Percentiles rank a stretch among this genome's conserved stretches.
phyloP scores from a whole-genome alignment of 2,113 vertebrate genomes.

The Cyphomyrus plagiostoma region DNA sequence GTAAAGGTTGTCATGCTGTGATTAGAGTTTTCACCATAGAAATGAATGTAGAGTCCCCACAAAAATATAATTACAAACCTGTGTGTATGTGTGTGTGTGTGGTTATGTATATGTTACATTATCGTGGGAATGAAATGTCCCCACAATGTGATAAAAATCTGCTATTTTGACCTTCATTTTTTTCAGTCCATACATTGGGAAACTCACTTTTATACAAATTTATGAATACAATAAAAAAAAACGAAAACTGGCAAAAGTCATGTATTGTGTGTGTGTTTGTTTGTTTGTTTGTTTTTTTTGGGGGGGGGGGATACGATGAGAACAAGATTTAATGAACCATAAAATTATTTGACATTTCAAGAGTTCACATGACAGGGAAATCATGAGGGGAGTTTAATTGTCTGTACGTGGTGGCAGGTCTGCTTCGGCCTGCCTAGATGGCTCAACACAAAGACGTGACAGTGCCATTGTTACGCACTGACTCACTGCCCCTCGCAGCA shows the following conservation, averaged over 20 bases:
- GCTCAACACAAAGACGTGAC: background rate
- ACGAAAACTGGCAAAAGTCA: background rate
- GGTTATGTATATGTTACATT: no score
- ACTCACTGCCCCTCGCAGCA: constrained; percentile 1
- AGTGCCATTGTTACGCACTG: background rate
- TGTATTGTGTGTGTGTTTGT: background rate
- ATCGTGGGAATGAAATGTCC: no score
- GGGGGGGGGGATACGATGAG: background rate
- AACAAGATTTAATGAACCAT: background rate
- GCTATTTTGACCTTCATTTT: background rate
- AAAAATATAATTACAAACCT: no score
- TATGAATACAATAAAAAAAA: background rate
- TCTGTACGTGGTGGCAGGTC: background rate
- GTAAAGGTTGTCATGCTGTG: no score
- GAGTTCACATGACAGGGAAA: background rate
- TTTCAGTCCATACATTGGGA: background rate
- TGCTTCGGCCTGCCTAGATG: background rate
- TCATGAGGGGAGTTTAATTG: background rate
- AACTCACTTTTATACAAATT: background rate
- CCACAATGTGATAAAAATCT: background rate
- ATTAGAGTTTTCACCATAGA: no score
- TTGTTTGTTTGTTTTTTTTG: background rate
- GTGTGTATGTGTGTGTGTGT: no score
- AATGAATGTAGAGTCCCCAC: no score
- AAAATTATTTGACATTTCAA: background rate